These are phyloP conservation scores for Fregetta grallaria DNA, from an alignment of 2,113 vertebrate species.

Conservation along the genomic window DNA sequence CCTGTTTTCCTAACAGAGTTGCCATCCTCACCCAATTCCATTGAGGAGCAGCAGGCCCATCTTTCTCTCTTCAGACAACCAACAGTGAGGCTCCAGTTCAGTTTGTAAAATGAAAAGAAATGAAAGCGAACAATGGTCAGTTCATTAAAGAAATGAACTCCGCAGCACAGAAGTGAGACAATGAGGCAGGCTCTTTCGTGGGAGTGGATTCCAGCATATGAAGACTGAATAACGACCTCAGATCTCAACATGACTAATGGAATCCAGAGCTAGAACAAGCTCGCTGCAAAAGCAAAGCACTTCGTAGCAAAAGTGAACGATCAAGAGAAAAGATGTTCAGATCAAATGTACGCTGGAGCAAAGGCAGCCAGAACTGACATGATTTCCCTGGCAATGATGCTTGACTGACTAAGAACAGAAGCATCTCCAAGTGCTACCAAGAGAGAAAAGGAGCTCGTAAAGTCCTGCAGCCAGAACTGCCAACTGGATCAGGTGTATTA, in stretches of 20 bases:
- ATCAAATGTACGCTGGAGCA: background rate
- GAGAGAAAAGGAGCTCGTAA: background rate
- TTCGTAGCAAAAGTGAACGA: background rate
- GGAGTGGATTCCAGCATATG: background rate
- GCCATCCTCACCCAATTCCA: background rate
- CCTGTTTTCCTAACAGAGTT: background rate
- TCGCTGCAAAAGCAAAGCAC: background rate
- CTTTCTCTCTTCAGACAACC: background rate
- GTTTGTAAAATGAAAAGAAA: background rate
- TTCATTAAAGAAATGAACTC: background rate
- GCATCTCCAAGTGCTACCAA: background rate
- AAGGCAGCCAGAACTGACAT: background rate
- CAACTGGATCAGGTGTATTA: background rate
- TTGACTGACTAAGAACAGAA: background rate
- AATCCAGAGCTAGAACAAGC: background rate
- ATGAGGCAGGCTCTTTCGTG: background rate
- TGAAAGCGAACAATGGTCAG: background rate
- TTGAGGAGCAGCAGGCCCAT: background rate
- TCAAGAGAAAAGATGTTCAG: background rate
- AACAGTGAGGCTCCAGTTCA: background rate
- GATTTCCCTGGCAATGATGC: background rate
- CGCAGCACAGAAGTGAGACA: background rate
- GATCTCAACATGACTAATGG: background rate
- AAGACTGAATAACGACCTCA: background rate
- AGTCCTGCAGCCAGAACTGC: background rate